A percentile compares a stretch with the other conserved stretches of the same genome.
These are phyloP conservation scores for Pseudobourletiella spinata DNA, from an alignment of 1,140 invertebrate genomes.

Conservation along the genomic window DNA sequence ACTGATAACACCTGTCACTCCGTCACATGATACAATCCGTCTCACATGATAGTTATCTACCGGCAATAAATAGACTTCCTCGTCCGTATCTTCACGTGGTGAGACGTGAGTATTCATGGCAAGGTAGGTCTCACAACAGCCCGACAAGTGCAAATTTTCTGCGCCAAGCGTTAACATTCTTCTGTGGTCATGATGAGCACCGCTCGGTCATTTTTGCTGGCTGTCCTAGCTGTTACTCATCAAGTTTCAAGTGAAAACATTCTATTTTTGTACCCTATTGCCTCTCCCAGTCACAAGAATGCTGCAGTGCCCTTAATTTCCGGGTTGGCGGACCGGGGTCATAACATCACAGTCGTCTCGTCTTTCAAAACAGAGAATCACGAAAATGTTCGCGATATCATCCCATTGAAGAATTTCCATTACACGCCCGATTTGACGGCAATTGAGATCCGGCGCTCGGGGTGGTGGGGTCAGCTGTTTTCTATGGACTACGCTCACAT, in stretches of 20 bases:
- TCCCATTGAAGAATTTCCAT: neutral
- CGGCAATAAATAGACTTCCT: no score
- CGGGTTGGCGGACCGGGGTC: neutral
- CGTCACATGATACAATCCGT: no score
- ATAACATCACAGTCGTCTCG: neutral
- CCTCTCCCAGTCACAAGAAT: neutral
- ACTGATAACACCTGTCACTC: no score
- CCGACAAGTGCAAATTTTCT: no score
- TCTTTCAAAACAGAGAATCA: neutral
- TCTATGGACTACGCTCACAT: neutral
- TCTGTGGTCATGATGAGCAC: no score
- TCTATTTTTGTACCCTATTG: neutral
- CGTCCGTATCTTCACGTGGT: no score
- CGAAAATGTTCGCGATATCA: neutral
- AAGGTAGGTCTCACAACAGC: no score
- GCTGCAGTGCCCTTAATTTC: neutral
- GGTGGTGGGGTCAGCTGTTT: neutral
- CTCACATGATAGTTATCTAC: no score
- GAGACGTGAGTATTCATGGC: no score
- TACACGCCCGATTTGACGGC: neutral
- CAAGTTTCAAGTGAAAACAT: neutral
- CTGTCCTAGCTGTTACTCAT: no score
- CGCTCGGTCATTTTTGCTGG: no score
- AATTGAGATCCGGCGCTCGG: neutral
- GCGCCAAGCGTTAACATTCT: no score